phyloP scores from a whole-genome alignment of 23 tunicate species.

The Trididemnum nubilum region DNA sequence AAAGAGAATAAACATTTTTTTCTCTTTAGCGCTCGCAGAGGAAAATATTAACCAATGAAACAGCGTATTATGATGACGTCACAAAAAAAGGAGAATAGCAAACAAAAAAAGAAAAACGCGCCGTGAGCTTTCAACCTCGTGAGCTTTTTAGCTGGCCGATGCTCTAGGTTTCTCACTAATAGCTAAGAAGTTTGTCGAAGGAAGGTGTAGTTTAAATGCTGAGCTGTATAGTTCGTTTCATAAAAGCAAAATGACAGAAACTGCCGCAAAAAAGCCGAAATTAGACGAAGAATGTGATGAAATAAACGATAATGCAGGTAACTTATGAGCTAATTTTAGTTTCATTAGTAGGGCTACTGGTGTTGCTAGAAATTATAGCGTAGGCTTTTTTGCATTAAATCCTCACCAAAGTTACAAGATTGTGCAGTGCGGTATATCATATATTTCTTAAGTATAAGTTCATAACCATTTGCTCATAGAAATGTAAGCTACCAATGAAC shows the following conservation, averaged over 20 bases:
- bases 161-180: no score
- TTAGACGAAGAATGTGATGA: constrained; percentile 57
- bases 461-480: no score
- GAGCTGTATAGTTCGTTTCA: no score
- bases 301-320: constrained; percentile 42
- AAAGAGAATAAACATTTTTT: no score
- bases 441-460: no score
- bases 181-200: neutral
- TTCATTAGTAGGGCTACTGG: neutral
- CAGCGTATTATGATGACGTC: no score
- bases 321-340: neutral
- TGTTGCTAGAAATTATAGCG: neutral
- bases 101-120: neutral
- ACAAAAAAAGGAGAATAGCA: neutral
- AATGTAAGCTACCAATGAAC: no score
- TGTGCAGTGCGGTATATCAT: no score
- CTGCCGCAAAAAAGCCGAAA: constrained; percentile 73
- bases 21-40: constrained; percentile 10
- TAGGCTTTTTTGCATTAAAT: no score
- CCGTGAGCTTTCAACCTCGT: neutral
- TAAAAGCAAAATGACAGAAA: constrained; percentile 48
- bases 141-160: no score
- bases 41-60: constrained; percentile 28
- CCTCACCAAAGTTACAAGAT: no score
- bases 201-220: no score